Evolutionary conservation across 2,888 invertebrate species (phyloP), one percentile per base, ranked within the genome.

Genomic region (Zelleria hepariella): DNA sequence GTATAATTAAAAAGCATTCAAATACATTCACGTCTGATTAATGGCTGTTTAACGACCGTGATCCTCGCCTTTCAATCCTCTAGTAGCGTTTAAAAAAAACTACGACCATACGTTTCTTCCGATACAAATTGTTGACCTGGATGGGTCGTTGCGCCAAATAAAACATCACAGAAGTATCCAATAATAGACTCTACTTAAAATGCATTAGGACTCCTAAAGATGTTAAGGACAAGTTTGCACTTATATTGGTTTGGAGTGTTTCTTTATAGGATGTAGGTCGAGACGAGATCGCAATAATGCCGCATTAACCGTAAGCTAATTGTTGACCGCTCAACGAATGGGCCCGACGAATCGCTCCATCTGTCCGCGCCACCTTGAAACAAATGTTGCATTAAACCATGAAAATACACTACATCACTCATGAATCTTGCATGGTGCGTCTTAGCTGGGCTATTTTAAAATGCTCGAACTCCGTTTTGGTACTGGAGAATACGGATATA

Each of bases 21-120:
- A 54, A 60, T 51, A n/a, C n/a, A 62, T 62, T 64, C 20, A 15
- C 15, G 5, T 15, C 58, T 64, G 62, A 62, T 67, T 67, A 66
- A 68, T 70, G 67, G 61, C 61, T 62, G 57, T 67, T 65, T 66
- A 68, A 67, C 63, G 64, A 67, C 62, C 63, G 57, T 58, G 61
- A 62, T 64, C 65, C 65, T 66, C 61, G 58, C 60, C 60, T 61
- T 65, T 65, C 62, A 61, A 58, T 56, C 52, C 55, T 63, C 59
- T 61, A 62, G 62, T 62, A 61, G 42, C 32, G 20, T 21, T 54
- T 42, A 23, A 47, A 54, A 54, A 51, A 32, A 32, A 32, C 10
- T 54, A 54, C n/a, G 25, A 25, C n/a, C 63, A 52, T 58, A 62
- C 64, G 62, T 63, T 63, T 61, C 54, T 54, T 26, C 18, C 18